Conservation (phyloP, 2,888 invertebrate genomes). For the Campoplex capitator region DNA sequence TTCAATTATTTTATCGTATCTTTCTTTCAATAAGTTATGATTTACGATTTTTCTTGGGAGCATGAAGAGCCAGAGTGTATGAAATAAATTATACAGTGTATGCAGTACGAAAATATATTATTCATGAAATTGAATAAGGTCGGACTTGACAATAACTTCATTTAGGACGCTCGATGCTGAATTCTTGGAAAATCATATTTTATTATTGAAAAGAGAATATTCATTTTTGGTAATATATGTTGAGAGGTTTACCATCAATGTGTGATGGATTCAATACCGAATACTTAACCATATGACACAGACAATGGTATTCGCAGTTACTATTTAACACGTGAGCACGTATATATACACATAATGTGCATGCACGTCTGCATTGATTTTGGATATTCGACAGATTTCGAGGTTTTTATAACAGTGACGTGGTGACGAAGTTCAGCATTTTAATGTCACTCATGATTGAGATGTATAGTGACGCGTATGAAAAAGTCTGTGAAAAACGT, state of each 20-base stretch:
- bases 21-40: background rate
- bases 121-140: background rate
- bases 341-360: background rate
- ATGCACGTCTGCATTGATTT: background rate
- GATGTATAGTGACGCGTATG: conserved; percentile 45
- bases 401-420: background rate
- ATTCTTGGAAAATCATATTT: background rate
- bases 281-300: conserved; percentile 24
- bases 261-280: conserved; percentile 7
- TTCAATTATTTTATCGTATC: background rate
- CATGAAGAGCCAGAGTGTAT: background rate
- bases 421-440: conserved; percentile 28
- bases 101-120: background rate
- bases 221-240: background rate
- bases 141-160: background rate
- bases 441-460: conserved; percentile 54
- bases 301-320: background rate
- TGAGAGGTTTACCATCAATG: background rate
- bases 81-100: background rate
- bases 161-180: background rate
- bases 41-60: background rate
- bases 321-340: background rate
- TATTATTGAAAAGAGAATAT: background rate
- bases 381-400: background rate
- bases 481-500: conserved; percentile 41